Evolutionary conservation across 2,888 invertebrate species (phyloP).

Genomic region (Biston stratarius): DNA sequence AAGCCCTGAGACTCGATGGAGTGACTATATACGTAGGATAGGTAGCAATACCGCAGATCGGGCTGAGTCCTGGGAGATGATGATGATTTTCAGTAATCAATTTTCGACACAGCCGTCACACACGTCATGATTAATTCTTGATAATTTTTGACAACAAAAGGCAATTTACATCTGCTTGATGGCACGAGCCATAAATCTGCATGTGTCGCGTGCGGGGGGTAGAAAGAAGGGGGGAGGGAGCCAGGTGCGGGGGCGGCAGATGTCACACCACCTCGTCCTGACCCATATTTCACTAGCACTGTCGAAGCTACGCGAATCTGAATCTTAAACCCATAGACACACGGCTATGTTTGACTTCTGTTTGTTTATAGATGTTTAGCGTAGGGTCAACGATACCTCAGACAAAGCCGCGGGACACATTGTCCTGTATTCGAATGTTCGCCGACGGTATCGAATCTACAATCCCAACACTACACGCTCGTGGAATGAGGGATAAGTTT

Average conservation of each 20-base stretch:
- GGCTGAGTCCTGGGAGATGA: no score
- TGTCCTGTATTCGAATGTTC: conserved; percentile 13
- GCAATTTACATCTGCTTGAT: conserved; percentile 41
- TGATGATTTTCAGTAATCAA: not conserved
- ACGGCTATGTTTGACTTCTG: conserved; percentile 8
- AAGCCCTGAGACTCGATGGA: no score
- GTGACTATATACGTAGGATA: no score
- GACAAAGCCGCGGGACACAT: conserved; percentile 32
- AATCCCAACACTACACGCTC: not conserved
- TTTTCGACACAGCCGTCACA: not conserved
- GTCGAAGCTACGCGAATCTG: conserved; percentile 3
- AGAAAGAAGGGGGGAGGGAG: conserved; percentile 35
- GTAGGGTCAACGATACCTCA: conserved; percentile 39
- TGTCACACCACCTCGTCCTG: conserved; percentile 60
- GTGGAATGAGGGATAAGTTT: not conserved
- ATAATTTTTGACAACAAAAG: conserved; percentile 18
- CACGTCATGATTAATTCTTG: conserved; percentile 7
- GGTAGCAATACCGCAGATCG: no score
- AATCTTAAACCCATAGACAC: conserved; percentile 18
- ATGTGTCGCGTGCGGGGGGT: conserved; percentile 51
- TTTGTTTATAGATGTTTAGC: conserved; percentile 29
- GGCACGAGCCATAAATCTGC: conserved; percentile 69
- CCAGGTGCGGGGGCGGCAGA: conserved; percentile 83
- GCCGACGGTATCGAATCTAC: conserved; percentile 9
- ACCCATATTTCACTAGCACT: conserved; percentile 63